Evolutionary conservation across 1,140 invertebrate species (phyloP).

Genomic region (Drosophila lini): DNA sequence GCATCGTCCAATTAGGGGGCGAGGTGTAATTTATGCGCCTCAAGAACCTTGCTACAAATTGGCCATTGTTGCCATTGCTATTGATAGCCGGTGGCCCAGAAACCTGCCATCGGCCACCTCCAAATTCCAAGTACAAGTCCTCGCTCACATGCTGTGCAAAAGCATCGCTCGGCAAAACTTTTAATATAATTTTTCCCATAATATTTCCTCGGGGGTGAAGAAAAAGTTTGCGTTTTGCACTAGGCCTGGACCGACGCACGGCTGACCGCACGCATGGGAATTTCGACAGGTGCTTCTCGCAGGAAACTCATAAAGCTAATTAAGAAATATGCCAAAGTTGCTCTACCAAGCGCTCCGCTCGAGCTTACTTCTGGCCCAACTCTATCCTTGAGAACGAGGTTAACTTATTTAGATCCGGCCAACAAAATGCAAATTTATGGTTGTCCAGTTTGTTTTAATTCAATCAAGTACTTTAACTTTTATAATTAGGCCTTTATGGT

Average conservation of each 20-base stretch:
- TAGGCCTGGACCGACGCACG: slow-evolving; percentile 43
- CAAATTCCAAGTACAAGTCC: not conserved
- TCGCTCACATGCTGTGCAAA: slow-evolving; percentile 46
- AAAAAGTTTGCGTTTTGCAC: slow-evolving; percentile 24
- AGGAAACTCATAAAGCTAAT: slow-evolving; percentile 79
- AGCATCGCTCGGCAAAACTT: slow-evolving; percentile 62
- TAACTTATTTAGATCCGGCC: slow-evolving; percentile 73
- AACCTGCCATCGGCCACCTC: not conserved
- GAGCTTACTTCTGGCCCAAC: slow-evolving; percentile 20
- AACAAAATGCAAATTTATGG: slow-evolving; percentile 48
- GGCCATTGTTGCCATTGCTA: slow-evolving; percentile 71
- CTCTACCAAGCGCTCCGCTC: not conserved
- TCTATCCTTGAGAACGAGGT: slow-evolving; percentile 18
- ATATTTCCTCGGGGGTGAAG: slow-evolving; percentile 51
- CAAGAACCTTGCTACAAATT: slow-evolving; percentile 73
- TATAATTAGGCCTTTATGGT: not conserved
- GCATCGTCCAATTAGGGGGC: slow-evolving; percentile 67
- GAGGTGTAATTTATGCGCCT: slow-evolving; percentile 75
- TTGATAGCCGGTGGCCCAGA: slow-evolving; percentile 54
- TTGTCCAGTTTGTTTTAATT: slow-evolving; percentile 22
- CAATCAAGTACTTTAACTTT: slow-evolving; percentile 31
- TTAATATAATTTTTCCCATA: slow-evolving; percentile 77
- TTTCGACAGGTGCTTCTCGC: slow-evolving; percentile 58
- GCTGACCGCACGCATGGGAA: slow-evolving; percentile 77
- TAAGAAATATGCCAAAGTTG: slow-evolving; percentile 78